Base-by-base conservation (phyloP, 2,888 invertebrate species). In the Hedya salicella region DNA sequence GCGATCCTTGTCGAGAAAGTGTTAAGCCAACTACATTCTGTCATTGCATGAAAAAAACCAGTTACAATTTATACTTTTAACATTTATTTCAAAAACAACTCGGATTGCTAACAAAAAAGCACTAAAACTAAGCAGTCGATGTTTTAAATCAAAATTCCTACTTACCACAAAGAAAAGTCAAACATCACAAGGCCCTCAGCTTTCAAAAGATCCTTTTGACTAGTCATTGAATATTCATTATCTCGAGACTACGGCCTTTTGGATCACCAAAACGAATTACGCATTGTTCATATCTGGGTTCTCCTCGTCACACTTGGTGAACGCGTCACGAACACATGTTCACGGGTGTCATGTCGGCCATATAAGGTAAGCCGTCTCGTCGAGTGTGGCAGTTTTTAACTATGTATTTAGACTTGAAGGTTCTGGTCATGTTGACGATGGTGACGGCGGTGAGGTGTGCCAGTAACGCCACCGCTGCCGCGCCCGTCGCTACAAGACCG, bases 391-490 rank as follows among this genome's bases (percentile, higher is more conserved):
- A 61, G 66, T 66, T 17, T 40, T 39, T 8, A 42, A 40, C 19
- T 42, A 65, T 66, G 60, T 54, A 54, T 53, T 53, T 66, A 54
- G 61, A 61, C 62, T 67, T 76, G 21, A 70, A 70, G 49, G 39
- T 66, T 5, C 19, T 76, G 32, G 62, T 69, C 11, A 53, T 77
- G 39, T 46, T 76, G 21, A 19, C 65, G 19, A 49, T 72, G n/a
- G 67, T 67, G 19, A 67, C 66, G 53, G 62, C 71, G 11, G 73
- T 71, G 25, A 59, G 68, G 52, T 69, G 74, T 57, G 71, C 74
- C n/a, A 71, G 75, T 19, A 73, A 77, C 66, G 68, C 69, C 32
- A 71, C 73, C 8, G 71, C 60, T 3, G 49, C 62, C 30, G 61
- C 69, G 14, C 52, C 74, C 14, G 63, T 71, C 14, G 52, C 66